phyloP scores from a whole-genome alignment of 1,140 invertebrate species.

The Zaprionus taronus region DNA sequence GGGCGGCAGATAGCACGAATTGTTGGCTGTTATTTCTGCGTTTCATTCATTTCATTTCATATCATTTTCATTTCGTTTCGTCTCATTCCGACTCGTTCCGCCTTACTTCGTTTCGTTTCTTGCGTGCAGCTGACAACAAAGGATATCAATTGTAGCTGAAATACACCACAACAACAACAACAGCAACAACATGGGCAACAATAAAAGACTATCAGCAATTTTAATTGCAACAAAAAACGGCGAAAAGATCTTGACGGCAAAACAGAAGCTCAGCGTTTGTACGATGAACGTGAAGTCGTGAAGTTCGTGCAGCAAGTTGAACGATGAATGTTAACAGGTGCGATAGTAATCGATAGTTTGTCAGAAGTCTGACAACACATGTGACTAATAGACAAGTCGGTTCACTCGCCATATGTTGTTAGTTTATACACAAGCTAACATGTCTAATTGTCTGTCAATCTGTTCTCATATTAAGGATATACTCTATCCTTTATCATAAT shows the following conservation, averaged over 20 bases:
- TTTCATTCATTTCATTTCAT: conserved; percentile 4
- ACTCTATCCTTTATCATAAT: not conserved
- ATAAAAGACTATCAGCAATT: not conserved
- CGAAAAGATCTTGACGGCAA: not conserved
- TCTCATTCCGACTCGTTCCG: not conserved
- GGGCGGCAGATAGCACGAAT: conserved; percentile 18
- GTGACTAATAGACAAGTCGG: too few species aligned
- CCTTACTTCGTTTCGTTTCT: not conserved
- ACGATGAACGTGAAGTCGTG: not conserved
- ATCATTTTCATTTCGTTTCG: not conserved
- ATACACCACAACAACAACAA: conserved; percentile 7
- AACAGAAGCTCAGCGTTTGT: not conserved
- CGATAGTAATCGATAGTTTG: too few species aligned
- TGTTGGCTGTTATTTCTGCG: conserved; percentile 8
- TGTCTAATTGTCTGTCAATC: not conserved
- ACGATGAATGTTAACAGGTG: not conserved
- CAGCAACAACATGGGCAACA: conserved; percentile 12
- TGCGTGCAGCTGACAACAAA: conserved; percentile 11
- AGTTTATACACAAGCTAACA: not conserved
- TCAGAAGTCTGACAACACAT: not conserved
- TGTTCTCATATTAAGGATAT: not conserved
- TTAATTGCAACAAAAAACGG: not conserved
- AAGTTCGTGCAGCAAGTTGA: not conserved
- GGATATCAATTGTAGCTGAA: conserved; percentile 6
- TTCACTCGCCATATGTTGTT: not conserved